Percentiles rank a stretch among this genome's conserved stretches.
Conservation (phyloP, 2,113 vertebrate genomes). For the Porphyrio hochstetteri region DNA sequence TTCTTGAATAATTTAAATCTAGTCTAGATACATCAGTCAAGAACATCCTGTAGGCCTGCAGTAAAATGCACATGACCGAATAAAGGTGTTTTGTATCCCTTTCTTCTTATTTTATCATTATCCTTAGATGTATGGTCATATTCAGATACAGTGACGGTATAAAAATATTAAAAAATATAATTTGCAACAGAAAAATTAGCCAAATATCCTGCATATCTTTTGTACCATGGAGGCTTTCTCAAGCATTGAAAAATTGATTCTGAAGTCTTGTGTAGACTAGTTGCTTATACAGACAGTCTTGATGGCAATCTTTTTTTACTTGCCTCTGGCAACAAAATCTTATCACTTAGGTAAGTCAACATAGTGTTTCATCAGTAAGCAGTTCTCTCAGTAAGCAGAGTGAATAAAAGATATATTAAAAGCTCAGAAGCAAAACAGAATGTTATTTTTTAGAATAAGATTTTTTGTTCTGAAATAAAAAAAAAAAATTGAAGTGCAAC, state of each 20-base stretch:
- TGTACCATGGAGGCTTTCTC: neutral
- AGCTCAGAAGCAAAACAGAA: neutral
- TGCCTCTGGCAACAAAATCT: neutral
- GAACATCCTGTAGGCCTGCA: neutral
- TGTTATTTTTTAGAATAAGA: neutral
- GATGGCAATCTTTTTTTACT: neutral
- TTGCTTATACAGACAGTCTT: neutral
- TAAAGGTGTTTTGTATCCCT: neutral
- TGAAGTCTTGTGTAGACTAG: neutral
- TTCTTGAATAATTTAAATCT: constrained; percentile 27
- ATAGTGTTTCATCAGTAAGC: neutral
- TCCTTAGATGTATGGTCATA: neutral
- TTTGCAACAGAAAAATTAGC: neutral
- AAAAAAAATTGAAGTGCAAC: neutral
- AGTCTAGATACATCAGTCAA: neutral
- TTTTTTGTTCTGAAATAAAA: neutral
- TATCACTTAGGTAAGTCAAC: neutral
- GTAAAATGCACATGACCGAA: neutral
- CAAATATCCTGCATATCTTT: neutral
- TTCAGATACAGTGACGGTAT: neutral
- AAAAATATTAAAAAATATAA: neutral
- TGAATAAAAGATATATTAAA: neutral
- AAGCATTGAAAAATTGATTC: neutral
- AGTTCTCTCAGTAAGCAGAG: neutral
- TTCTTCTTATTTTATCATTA: neutral